Conservation (phyloP, 2,113 vertebrate species). For the Rhabdornis inornatus region DNA sequence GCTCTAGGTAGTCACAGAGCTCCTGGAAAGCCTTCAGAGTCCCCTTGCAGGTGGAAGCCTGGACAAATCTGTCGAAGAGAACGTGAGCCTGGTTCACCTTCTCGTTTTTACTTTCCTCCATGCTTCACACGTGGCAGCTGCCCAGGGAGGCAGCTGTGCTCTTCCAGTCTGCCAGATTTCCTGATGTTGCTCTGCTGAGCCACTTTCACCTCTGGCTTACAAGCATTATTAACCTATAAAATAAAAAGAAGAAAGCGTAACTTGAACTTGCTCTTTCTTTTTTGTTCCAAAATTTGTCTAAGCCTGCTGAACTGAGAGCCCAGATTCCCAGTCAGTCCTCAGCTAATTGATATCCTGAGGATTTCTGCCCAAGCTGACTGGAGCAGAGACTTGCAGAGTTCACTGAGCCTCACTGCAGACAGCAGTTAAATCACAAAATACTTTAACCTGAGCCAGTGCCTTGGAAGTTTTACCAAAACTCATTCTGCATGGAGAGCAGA, state of each 20-base stretch:
- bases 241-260: background rate
- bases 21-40: constrained; percentile 97
- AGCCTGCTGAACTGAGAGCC: background rate
- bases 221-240: constrained; percentile 61
- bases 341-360: accelerated
- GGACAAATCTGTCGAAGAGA: constrained; percentile 95
- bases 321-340: background rate
- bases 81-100: constrained; percentile 82
- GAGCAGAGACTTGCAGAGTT: background rate
- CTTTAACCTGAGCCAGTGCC: background rate
- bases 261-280: background rate
- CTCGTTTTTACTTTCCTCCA: constrained; percentile 76
- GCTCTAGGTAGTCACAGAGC: constrained; percentile 89
- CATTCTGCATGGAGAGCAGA: background rate
- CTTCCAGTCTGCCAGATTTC: constrained; percentile 64
- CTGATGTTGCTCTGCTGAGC: background rate
- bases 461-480: background rate
- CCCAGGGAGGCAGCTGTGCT: constrained; percentile 27
- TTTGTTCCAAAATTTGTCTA: background rate
- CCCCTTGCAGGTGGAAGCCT: constrained; percentile 93
- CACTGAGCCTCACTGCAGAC: background rate
- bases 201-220: constrained; percentile 49
- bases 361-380: background rate
- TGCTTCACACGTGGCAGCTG: constrained; percentile 48
- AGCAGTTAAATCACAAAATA: background rate